Evolutionary conservation across 2,113 vertebrate genomes (phyloP), one percentile per base, ranked within the genome.

Genomic region (Hippolais icterina): DNA sequence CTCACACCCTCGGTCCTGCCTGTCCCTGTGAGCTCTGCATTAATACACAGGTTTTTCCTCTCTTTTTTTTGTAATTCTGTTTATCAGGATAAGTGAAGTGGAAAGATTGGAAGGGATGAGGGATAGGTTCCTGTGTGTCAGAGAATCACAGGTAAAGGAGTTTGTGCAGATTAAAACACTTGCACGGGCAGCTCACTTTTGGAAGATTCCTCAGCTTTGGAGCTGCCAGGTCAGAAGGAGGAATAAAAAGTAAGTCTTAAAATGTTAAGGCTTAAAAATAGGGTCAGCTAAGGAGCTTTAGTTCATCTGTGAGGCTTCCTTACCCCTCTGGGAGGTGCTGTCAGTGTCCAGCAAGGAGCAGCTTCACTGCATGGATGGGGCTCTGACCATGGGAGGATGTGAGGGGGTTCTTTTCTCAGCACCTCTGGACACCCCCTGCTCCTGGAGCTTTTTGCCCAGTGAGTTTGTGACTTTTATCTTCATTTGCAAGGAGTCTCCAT

Each of bases 11-110:
- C 0, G 0, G 8, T 39, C 28, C 76, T 65, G 37, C 10, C 1
- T 0, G 4, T 42, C 41, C 46, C 66, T 1, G 1, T 59, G n/a
- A 31, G 16, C 47, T 70, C 49, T 75, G 39, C 0, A 0, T 31
- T 49, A 2, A 21, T 16, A 29, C 19, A 20, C 33, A 52, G 46
- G 1, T 12, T 56, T 52, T 47, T 72, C n/a, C 42, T 46, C 10
- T 2, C 44, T 29, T 44, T 9, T 27, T 22, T 19, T 6, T 41
- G 44, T 64, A 4, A 5, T 65, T 18, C 15, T 61, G 8, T 71
- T 82, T 39, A 10, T 68, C 41, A 42, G 41, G 61, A 19, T 64
- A 52, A 84, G 10, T 14, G 59, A 35, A n/a, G 63, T 83, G 71
- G 35, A 52, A 77, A 39, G 39, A 3, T 31, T 0, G 1, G 50